Evolutionary conservation across 2,888 invertebrate genomes (phyloP), one percentile per base, ranked within the genome.

Genomic region (Stenodera caucasica): DNA sequence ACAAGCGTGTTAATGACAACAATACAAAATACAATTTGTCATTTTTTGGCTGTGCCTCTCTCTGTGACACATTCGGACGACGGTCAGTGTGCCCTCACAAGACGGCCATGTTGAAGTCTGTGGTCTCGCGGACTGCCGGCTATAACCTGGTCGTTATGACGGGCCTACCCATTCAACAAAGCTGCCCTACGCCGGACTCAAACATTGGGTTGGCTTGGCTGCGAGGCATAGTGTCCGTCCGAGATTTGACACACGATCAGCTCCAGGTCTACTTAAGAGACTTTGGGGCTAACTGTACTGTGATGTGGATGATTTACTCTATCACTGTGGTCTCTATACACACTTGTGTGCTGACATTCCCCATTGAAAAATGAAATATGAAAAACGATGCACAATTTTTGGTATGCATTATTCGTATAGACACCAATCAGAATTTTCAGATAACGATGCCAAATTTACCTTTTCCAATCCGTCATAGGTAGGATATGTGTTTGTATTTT

Each of bases 41-140:
- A 78, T 79, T 79, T 56, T 29, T 75, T 76, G 77, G 78, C 77
- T 79, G 79, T 79, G 79, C 78, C 78, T 78, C 79, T 79, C 77
- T 55, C 60, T 60, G 56, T n/a, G n/a, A 55, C 26, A 40, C 55
- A 55, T 53, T 54, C 68, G 67, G 66, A 67, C 66, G 62, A 60
- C 69, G 63, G 61, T 62, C 66, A 61, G 57, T 58, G 68, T 69
- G 68, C 61, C 63, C 66, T 65, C 62, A 65, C 57, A 57, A 59
- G 63, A 65, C 65, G 75, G 76, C 75, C 75, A 73, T 71, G 75
- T 75, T 76, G 73, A 73, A 76, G 74, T 74, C 75, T 74, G 74
- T 72, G 76, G 76, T 75, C 73, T 66, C 55, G 61, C 55, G 61
- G 65, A 65, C 69, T 64, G 69, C 70, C 65, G 70, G 70, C 66